Percentiles rank a stretch among this genome's conserved stretches.
These are phyloP conservation scores for Ciconia maguari DNA, from an alignment of 2,113 vertebrate genomes.

Conservation along the genomic window DNA sequence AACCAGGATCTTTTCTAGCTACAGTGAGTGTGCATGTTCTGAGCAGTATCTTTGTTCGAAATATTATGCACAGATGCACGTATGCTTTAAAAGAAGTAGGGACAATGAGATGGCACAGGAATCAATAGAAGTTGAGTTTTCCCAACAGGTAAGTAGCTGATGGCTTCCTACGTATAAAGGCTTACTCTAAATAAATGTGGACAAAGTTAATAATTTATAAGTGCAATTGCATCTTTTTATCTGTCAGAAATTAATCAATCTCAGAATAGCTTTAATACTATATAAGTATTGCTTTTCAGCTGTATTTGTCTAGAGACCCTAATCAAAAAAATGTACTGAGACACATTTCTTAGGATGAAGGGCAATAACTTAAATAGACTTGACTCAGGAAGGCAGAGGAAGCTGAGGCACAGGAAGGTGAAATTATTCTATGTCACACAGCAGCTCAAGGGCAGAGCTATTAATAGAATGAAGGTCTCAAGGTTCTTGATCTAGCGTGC, in stretches of 20 bases:
- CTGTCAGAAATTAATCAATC: not conserved
- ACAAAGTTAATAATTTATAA: not conserved
- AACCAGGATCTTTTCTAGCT: not conserved
- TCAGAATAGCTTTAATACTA: not conserved
- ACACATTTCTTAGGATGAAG: not conserved
- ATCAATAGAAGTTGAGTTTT: not conserved
- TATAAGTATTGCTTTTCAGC: not conserved
- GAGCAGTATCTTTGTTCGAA: not conserved
- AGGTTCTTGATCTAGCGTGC: not conserved
- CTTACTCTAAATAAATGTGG: not conserved
- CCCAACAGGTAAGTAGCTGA: not conserved
- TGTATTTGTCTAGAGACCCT: not conserved
- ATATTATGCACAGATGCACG: not conserved
- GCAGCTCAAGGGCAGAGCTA: constrained; percentile 8
- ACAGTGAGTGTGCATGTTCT: not conserved
- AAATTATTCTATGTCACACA: not conserved
- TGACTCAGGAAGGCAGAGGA: not conserved
- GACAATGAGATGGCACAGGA: not conserved
- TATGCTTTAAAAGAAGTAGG: not conserved
- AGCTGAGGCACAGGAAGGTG: not conserved
- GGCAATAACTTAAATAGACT: not conserved
- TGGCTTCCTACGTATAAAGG: not conserved
- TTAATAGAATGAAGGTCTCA: constrained; percentile 12
- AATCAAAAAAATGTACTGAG: not conserved
- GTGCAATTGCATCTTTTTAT: not conserved